Evolutionary conservation across 1,140 invertebrate species (phyloP), one percentile per base, ranked within the genome.

Genomic region (Mizuhopecten yessoensis): DNA sequence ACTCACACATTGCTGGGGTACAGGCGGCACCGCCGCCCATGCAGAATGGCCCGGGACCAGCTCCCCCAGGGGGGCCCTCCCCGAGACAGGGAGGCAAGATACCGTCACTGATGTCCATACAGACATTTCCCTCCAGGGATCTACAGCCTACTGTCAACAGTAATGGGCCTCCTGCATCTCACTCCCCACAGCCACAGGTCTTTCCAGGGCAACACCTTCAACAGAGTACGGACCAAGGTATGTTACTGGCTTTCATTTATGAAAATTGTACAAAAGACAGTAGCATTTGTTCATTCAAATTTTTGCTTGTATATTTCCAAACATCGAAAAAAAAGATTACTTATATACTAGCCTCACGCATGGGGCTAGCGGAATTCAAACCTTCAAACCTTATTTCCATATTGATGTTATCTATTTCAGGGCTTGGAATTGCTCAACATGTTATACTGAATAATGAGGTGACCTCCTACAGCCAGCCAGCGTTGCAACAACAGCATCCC

Each of bases 51-150:
- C 89, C 88, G 9, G 88, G 87, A 34, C 86, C 87, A 49, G 87
- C 89, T 42, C 86, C 89, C 20, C 42, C 89, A 20, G 34, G 87
- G 49, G 75, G 86, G 20, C 88, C 86, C n/a, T 34, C 89, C 23
- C 45, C 86, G 33, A 86, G 33, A 88, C 87, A 86, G 34, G 91
- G 91, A 86, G 87, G 34, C 23, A 87, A 91, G 42, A 90, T 90
- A 33, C 89, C 89, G 33, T 90, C 89, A 5, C 89, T 90, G 20
- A 90, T 90, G 89, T 89, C 75, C 13, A 88, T 88, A 86, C 87
- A 45, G 29, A 88, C 57, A 20, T 86, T 86, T 34, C 49, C 87
- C 33, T 39, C 42, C 29, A 29, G 57, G 23, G 42, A 86, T 20
- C 86, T 90, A 33, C 20, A 75, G 9, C 89, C 75, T n/a, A 34